Conservation (phyloP, 2,888 invertebrate genomes). For the Drosophila merina region DNA sequence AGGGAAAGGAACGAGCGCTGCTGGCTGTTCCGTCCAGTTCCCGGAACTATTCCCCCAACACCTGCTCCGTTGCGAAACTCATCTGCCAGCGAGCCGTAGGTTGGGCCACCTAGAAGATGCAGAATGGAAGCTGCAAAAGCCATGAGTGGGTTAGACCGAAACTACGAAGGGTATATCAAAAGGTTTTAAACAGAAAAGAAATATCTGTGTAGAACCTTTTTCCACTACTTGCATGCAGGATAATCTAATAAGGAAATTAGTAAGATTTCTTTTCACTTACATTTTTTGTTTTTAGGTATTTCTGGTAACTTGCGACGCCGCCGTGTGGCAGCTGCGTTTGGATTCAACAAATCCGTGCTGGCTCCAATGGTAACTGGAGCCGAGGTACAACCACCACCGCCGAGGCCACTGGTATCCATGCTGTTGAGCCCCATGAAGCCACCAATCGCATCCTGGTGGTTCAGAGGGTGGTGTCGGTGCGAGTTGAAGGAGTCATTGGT, state of each 20-base stretch:
- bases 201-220: background rate
- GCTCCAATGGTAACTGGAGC: slow-evolving; percentile 52
- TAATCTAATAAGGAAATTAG: background rate
- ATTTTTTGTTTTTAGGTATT: slow-evolving; percentile 94
- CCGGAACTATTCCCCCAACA: slow-evolving; percentile 15
- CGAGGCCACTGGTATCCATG: slow-evolving; percentile 51
- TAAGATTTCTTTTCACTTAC: slow-evolving; percentile 85
- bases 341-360: slow-evolving; percentile 61
- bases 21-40: slow-evolving; percentile 60
- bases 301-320: slow-evolving; percentile 93
- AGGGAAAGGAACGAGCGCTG: slow-evolving; percentile 87
- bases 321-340: slow-evolving; percentile 83
- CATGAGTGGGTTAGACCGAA: slow-evolving; percentile 60
- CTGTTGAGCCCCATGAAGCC: slow-evolving; percentile 66
- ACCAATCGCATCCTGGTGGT: slow-evolving; percentile 81
- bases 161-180: slow-evolving; percentile 52
- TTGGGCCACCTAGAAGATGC: slow-evolving; percentile 83
- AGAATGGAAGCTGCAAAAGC: slow-evolving; percentile 87
- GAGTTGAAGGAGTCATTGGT: slow-evolving; percentile 81
- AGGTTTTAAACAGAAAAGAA: background rate
- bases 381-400: slow-evolving; percentile 18
- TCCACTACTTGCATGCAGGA: slow-evolving; percentile 8
- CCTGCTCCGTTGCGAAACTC: slow-evolving; percentile 83
- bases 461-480: slow-evolving; percentile 80
- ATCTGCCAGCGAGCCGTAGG: slow-evolving; percentile 83